Evolutionary conservation across 2,797 vertebrate genomes (phyloP).

Genomic region (Sebastes vulpes): DNA sequence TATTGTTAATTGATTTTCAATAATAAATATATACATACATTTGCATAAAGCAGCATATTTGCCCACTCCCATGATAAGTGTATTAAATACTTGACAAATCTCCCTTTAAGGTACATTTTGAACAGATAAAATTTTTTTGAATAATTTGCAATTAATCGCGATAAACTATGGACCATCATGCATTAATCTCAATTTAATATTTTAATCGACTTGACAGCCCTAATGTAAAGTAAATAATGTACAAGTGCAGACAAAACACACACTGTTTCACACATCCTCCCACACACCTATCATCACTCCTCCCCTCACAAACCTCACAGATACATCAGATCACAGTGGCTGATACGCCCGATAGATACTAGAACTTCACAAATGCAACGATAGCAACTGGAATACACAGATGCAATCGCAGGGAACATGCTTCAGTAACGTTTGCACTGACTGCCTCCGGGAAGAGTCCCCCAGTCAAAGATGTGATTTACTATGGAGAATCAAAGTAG

Average conservation of each 20-base stretch:
- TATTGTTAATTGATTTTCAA: no score
- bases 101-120: no score
- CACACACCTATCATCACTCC: background rate
- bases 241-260: background rate
- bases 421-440: constrained; percentile 10
- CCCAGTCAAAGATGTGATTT: constrained; percentile 20
- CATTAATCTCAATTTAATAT: no score
- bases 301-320: constrained; percentile 14
- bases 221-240: background rate
- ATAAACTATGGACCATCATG: no score
- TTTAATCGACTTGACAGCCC: no score
- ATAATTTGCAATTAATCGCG: no score
- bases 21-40: no score
- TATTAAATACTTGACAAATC: no score
- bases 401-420: constrained; percentile 27
- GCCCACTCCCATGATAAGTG: no score
- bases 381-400: constrained; percentile 17
- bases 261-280: background rate
- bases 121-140: no score
- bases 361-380: constrained; percentile 22
- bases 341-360: constrained; percentile 18
- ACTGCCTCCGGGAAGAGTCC: background rate
- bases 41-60: no score
- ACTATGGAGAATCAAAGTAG: background rate
- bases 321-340: constrained; percentile 26